Evolutionary conservation across 2,797 vertebrate species (phyloP).

Genomic region (Hippoglossus hippoglossus): DNA sequence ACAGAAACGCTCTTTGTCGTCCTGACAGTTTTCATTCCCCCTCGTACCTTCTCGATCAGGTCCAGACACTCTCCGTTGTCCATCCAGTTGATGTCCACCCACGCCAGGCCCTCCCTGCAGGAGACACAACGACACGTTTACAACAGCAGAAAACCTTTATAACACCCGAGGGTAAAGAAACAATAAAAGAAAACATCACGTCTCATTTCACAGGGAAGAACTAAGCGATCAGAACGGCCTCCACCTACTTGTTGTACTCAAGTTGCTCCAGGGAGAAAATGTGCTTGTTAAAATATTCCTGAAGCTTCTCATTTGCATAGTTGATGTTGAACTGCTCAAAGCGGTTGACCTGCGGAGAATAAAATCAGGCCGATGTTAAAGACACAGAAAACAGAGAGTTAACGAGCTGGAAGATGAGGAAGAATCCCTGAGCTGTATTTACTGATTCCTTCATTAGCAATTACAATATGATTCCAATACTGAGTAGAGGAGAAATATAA

Average conservation of each 20-base stretch:
- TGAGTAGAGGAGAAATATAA: background rate
- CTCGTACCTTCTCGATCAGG: conserved; percentile 94
- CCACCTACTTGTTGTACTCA: conserved; percentile 92
- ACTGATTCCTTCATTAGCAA: background rate
- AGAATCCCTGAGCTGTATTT: background rate
- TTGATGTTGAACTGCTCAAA: conserved; percentile 99
- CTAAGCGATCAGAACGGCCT: background rate
- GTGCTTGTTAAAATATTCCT: conserved; percentile 99
- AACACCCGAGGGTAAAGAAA: no score
- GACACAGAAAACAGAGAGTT: background rate
- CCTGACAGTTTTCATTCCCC: background rate
- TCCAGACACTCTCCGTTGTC: conserved; percentile 98
- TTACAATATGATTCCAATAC: background rate
- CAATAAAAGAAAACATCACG: no score
- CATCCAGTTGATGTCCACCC: conserved; percentile 97
- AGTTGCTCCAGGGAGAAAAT: conserved; percentile 98
- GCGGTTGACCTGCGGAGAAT: conserved; percentile 88
- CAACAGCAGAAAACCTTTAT: no score
- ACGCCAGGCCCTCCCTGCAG: conserved; percentile 90
- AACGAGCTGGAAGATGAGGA: conserved; percentile 6
- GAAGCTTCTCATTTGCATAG: conserved; percentile 99
- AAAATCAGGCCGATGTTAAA: no score
- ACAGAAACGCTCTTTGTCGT: background rate
- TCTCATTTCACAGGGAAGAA: no score
- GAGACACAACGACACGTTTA: background rate